phyloP scores from a whole-genome alignment of 1,140 invertebrate species.

The Lasioglossum baleicum region DNA sequence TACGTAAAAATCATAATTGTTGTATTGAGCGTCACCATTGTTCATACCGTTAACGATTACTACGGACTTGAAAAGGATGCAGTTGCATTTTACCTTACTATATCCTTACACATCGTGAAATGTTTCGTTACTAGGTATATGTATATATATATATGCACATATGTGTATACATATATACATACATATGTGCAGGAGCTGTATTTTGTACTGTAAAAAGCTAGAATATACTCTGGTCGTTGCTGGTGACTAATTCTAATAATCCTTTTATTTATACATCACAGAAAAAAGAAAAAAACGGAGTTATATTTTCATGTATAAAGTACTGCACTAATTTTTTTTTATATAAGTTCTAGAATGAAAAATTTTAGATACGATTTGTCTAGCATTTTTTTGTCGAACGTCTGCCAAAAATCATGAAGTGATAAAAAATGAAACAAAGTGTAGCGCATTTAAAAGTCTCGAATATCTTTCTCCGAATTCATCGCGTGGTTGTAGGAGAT shows the following conservation, averaged over 20 bases:
- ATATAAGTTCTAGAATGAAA: constrained; percentile 60
- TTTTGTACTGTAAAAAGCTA: constrained; percentile 80
- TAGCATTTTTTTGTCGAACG: constrained; percentile 27
- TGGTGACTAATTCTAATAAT: constrained; percentile 75
- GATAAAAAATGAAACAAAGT: constrained; percentile 10
- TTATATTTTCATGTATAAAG: constrained; percentile 64
- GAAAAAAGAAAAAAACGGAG: constrained; percentile 10
- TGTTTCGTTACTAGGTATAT: constrained; percentile 72
- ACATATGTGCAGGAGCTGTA: constrained; percentile 74
- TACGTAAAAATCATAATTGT: constrained; percentile 60
- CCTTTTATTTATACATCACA: constrained; percentile 62
- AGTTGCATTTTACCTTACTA: constrained; percentile 59
- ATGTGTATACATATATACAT: constrained; percentile 65
- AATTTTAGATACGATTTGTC: constrained; percentile 67
- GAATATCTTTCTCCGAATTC: constrained; percentile 7
- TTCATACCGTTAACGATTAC: constrained; percentile 56
- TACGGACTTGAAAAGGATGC: constrained; percentile 35
- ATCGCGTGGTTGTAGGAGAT: constrained; percentile 3
- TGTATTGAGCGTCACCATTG: constrained; percentile 46
- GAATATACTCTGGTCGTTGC: constrained; percentile 79
- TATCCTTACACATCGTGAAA: constrained; percentile 74
- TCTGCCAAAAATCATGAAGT: constrained; percentile 20
- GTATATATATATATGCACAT: constrained; percentile 69
- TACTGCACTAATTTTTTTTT: constrained; percentile 43
- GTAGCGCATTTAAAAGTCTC: constrained; percentile 8